phyloP scores from a whole-genome alignment of 1,140 invertebrate genomes.

The Anoplophora glabripennis region DNA sequence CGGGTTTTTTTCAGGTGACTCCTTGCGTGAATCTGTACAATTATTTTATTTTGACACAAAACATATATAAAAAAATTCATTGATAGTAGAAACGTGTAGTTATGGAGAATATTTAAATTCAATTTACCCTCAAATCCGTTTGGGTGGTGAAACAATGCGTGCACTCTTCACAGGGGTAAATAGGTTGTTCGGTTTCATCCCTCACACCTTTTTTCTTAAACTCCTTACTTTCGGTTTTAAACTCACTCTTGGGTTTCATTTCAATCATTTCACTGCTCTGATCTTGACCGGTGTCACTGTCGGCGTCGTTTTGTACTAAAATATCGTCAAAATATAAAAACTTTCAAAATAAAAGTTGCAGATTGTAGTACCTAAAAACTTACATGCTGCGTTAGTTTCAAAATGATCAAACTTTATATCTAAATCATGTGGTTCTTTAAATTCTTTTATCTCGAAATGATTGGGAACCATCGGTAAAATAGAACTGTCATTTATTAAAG shows the following conservation, averaged over 20 bases:
- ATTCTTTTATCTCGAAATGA: neutral
- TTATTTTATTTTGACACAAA: neutral
- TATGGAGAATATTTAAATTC: neutral
- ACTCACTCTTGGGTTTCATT: neutral
- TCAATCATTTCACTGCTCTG: neutral
- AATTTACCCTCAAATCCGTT: conserved; percentile 28
- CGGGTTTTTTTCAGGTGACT: conserved; percentile 22
- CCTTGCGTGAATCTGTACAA: conserved; percentile 22
- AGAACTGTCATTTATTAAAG: too few relatives aligned
- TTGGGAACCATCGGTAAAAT: too few relatives aligned
- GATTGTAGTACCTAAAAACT: neutral
- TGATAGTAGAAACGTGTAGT: too few relatives aligned
- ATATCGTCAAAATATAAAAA: neutral
- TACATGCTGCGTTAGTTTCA: neutral
- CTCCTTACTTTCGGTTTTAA: conserved; percentile 38
- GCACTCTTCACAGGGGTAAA: conserved; percentile 34
- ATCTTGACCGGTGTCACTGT: neutral
- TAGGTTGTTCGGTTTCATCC: conserved; percentile 33
- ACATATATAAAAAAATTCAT: too few relatives aligned
- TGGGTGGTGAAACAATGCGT: conserved; percentile 29
- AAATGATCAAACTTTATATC: neutral
- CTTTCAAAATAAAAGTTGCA: too few relatives aligned
- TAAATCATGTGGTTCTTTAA: neutral
- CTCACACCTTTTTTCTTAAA: conserved; percentile 30
- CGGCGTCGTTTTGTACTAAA: neutral